These are phyloP conservation scores for Cavia porcellus DNA, from an alignment of 2,113 vertebrate species.

Conservation along the genomic window DNA sequence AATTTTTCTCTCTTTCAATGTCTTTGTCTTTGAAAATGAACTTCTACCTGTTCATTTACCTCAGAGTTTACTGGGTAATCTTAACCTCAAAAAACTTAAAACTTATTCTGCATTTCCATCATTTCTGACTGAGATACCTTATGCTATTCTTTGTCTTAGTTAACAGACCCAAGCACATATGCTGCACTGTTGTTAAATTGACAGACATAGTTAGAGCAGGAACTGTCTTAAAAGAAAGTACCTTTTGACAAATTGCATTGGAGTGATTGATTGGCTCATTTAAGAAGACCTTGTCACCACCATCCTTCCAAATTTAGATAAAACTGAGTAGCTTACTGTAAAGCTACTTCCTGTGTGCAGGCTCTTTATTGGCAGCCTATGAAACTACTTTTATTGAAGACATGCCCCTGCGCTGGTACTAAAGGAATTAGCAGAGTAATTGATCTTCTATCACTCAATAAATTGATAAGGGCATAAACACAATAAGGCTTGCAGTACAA, in stretches of 20 bases:
- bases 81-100: background rate
- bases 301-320: conserved; percentile 56
- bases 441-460: background rate
- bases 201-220: conserved; percentile 46
- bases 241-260: conserved; percentile 63
- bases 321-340: conserved; percentile 16
- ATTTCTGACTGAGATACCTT: conserved; percentile 41
- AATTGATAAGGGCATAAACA: conserved; percentile 3
- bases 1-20: background rate
- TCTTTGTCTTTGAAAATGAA: background rate
- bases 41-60: background rate
- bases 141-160: conserved; percentile 33
- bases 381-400: conserved; percentile 42
- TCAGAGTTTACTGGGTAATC: background rate
- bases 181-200: conserved; percentile 32
- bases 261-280: conserved; percentile 67
- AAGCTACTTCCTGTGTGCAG: conserved; percentile 39
- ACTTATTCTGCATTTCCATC: background rate
- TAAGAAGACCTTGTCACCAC: background rate
- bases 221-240: conserved; percentile 66
- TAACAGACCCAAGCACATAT: conserved; percentile 21
- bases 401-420: background rate
- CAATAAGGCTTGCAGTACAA: background rate
- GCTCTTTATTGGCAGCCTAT: conserved; percentile 50
- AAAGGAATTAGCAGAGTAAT: conserved; percentile 46